A percentile compares a stretch with the other conserved stretches of the same genome.
These are phyloP conservation scores for Neodon shergylaensis DNA, from an alignment of 2,113 vertebrate species.

Conservation along the genomic window DNA sequence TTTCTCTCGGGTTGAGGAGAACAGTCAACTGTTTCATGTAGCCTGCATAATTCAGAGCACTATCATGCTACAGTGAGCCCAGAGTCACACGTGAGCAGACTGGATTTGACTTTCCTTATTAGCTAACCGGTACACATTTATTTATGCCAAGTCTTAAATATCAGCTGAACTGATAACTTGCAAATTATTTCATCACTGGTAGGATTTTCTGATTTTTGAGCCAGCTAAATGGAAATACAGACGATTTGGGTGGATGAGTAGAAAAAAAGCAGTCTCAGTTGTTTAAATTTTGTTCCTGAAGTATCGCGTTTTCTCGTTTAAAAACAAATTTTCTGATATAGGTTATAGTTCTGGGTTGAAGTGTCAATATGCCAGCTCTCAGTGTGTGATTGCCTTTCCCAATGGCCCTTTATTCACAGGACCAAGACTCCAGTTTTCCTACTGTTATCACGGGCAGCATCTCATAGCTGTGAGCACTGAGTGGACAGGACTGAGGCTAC, in stretches of 20 bases:
- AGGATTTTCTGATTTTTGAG: conserved; percentile 46
- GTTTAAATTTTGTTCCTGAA: conserved; percentile 10
- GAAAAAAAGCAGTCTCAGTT: neutral
- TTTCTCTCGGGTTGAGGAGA: conserved; percentile 27
- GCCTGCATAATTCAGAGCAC: conserved; percentile 34
- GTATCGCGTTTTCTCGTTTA: neutral
- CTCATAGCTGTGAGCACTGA: neutral
- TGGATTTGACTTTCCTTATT: conserved; percentile 59
- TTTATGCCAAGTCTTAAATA: conserved; percentile 59
- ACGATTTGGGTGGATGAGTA: neutral
- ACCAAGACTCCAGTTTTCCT: neutral
- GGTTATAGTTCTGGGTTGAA: neutral
- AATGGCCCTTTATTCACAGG: neutral
- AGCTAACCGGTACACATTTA: conserved; percentile 59
- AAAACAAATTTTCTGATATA: conserved; percentile 41
- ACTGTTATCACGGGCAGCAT: neutral
- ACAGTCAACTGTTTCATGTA: conserved; percentile 34
- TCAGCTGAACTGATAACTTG: conserved; percentile 45
- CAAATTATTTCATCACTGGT: conserved; percentile 51
- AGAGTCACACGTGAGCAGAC: conserved; percentile 35
- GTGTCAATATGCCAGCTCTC: neutral
- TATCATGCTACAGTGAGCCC: conserved; percentile 44
- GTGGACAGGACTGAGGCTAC: neutral
- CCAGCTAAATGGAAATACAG: neutral
- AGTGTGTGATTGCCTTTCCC: neutral